Evolutionary conservation across 2,888 invertebrate species (phyloP).

Genomic region (Mythimna vitellina): DNA sequence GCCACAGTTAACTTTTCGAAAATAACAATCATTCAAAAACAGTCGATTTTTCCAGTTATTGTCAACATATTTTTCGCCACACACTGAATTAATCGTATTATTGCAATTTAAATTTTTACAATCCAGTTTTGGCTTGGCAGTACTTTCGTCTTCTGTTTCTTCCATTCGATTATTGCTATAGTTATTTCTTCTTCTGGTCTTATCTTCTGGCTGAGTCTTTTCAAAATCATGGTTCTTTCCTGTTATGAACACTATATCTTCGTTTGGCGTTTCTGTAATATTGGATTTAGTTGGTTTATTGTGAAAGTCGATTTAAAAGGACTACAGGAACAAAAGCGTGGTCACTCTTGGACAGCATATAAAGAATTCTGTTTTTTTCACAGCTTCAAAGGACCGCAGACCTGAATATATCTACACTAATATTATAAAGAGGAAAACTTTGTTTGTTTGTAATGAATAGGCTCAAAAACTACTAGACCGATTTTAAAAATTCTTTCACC

Average conservation of each 20-base stretch:
- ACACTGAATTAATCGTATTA: conserved; percentile 71
- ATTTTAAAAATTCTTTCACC: too few relatives aligned
- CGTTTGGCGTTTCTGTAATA: conserved; percentile 37
- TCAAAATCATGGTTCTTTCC: conserved; percentile 50
- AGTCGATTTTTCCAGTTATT: conserved; percentile 73
- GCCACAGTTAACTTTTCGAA: conserved; percentile 83
- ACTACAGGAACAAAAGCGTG: too few relatives aligned
- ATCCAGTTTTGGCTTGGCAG: conserved; percentile 56
- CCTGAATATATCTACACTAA: too few relatives aligned
- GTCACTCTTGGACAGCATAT: too few relatives aligned
- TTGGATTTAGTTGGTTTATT: neutral
- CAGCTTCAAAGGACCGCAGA: too few relatives aligned
- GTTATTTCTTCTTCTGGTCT: neutral
- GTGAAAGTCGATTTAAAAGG: too few relatives aligned
- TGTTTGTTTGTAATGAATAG: too few relatives aligned
- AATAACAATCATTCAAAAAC: conserved; percentile 83
- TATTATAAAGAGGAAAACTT: too few relatives aligned
- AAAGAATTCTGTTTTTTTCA: too few relatives aligned
- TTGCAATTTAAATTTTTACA: conserved; percentile 78
- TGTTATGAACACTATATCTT: conserved; percentile 46
- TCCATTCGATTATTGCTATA: neutral
- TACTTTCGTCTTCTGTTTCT: neutral
- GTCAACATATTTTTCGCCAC: conserved; percentile 77
- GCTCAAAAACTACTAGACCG: too few relatives aligned
- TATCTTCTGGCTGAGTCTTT: neutral